Conservation (phyloP, 2,113 vertebrate species). For the Emydocephalus ijimae region DNA sequence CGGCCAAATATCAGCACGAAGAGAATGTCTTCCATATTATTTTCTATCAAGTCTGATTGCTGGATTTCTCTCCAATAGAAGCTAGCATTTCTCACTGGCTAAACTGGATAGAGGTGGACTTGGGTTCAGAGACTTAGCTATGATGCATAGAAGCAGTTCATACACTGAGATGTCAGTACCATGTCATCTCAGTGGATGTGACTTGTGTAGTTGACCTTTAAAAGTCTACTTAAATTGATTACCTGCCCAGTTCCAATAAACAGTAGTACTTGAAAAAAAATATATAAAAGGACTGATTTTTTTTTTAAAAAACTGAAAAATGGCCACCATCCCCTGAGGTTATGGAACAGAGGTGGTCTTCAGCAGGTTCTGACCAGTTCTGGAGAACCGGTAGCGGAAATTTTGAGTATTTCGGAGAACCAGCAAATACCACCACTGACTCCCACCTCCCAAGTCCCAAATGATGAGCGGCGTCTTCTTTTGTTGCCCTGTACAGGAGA, state of each 20-base stretch:
- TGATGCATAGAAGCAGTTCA: neutral
- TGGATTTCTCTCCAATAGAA: neutral
- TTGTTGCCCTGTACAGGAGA: too few relatives aligned
- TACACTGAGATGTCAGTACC: neutral
- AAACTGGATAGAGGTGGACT: too few relatives aligned
- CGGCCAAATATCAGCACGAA: neutral
- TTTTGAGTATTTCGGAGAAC: too few relatives aligned
- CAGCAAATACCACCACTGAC: too few relatives aligned
- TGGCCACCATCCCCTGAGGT: neutral
- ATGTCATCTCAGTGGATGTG: neutral
- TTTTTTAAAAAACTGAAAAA: neutral
- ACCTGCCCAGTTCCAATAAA: neutral
- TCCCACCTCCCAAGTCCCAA: too few relatives aligned
- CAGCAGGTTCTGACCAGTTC: too few relatives aligned
- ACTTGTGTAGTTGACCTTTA: neutral
- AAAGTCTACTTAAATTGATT: neutral
- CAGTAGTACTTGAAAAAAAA: neutral
- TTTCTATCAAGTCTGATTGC: neutral
- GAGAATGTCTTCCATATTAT: neutral
- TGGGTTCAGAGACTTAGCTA: neutral
- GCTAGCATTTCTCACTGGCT: neutral
- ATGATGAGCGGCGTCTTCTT: too few relatives aligned
- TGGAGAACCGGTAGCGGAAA: too few relatives aligned
- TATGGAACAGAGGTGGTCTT: neutral
- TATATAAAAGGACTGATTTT: neutral